phyloP scores from a whole-genome alignment of 2,888 invertebrate genomes.

The Iselma pallidipennis region DNA sequence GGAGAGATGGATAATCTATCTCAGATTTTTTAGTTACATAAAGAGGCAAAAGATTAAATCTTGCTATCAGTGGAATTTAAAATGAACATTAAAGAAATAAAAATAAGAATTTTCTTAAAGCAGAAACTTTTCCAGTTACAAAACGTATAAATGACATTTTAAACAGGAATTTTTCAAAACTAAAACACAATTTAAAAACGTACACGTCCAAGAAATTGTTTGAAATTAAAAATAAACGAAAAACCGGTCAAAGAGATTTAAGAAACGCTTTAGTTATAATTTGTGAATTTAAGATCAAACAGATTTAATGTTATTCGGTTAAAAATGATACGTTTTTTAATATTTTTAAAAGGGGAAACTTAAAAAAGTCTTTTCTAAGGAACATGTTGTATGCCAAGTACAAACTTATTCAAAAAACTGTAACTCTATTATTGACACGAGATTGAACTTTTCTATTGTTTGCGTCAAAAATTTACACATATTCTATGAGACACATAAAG shows the following conservation, averaged over 20 bases:
- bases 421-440: not conserved
- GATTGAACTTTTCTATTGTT: not conserved
- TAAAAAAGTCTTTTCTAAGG: too few species aligned
- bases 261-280: too few species aligned
- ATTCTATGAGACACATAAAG: too few species aligned
- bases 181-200: not conserved
- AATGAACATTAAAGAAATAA: not conserved
- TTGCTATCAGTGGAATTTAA: not conserved
- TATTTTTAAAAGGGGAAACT: too few species aligned
- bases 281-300: too few species aligned
- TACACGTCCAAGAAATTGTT: too few species aligned
- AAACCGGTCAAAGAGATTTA: too few species aligned
- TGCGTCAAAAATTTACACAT: not conserved
- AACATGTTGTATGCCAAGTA: too few species aligned
- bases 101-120: not conserved
- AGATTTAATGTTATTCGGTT: too few species aligned
- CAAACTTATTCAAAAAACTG: not conserved
- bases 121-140: not conserved
- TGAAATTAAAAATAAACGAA: not conserved
- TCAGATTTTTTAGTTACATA: not conserved
- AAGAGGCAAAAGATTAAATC: not conserved
- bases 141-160: not conserved
- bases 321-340: too few species aligned
- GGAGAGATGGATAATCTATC: not conserved
- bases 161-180: too few species aligned